Conservation (phyloP, 2,113 vertebrate genomes). For the Arvicanthis niloticus region DNA sequence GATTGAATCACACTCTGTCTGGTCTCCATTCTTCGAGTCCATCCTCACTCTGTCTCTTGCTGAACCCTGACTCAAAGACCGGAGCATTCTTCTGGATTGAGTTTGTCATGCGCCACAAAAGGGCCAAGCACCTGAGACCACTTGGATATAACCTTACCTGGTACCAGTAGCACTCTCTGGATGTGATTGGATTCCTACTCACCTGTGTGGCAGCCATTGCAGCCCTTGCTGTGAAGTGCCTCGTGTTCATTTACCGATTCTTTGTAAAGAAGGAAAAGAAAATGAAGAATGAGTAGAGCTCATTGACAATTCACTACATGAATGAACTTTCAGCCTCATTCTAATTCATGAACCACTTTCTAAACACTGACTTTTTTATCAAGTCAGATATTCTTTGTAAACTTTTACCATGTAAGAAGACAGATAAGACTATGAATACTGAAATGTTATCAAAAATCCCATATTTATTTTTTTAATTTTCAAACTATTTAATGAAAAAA, state of each 20-base stretch:
- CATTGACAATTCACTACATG: not conserved
- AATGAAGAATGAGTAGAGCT: slow-evolving; percentile 78
- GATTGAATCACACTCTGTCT: no score
- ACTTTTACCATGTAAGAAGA: not conserved
- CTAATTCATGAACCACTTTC: not conserved
- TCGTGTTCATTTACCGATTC: slow-evolving; percentile 83
- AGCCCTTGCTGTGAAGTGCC: slow-evolving; percentile 86
- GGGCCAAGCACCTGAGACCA: slow-evolving; percentile 91
- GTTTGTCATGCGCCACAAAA: slow-evolving; percentile 94
- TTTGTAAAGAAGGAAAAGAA: slow-evolving; percentile 81
- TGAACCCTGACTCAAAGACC: no score
- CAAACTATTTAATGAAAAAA: not conserved
- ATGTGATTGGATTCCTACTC: slow-evolving; percentile 91
- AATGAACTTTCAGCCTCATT: not conserved
- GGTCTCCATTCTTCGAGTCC: no score
- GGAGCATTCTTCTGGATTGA: slow-evolving; percentile 97
- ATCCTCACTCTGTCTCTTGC: no score
- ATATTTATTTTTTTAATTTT: not conserved
- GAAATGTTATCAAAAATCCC: not conserved
- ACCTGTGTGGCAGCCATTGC: slow-evolving; percentile 69
- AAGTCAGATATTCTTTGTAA: not conserved
- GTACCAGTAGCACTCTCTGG: slow-evolving; percentile 94
- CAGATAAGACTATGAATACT: not conserved
- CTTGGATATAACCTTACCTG: slow-evolving; percentile 92
- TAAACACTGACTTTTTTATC: not conserved